phyloP scores from a whole-genome alignment of 2,113 vertebrate species.

The Chaetops frenatus region DNA sequence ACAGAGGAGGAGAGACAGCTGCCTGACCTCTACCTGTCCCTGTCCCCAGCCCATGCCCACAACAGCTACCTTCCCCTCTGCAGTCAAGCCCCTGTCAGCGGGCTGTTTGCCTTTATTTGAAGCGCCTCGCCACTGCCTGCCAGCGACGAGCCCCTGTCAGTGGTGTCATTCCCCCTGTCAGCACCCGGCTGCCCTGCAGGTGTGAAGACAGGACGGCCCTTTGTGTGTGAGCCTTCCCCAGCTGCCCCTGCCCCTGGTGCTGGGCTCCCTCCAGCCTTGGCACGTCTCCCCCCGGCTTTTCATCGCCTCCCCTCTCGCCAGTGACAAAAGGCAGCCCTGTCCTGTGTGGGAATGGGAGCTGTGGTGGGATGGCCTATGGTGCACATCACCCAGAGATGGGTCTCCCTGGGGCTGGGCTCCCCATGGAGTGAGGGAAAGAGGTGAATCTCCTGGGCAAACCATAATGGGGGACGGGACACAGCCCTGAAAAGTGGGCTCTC shows the following conservation, averaged over 20 bases:
- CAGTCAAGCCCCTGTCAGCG: conserved; percentile 43
- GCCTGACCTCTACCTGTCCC: fast-evolving
- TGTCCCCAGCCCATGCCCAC: neutral
- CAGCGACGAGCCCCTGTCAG: conserved; percentile 63
- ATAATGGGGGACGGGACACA: neutral
- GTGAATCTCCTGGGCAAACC: neutral
- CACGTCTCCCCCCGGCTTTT: neutral
- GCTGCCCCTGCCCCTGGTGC: neutral
- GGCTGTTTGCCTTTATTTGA: conserved; percentile 48
- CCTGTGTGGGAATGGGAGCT: neutral
- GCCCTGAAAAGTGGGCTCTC: neutral
- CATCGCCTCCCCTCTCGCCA: neutral
- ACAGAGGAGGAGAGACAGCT: neutral
- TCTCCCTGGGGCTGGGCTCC: neutral
- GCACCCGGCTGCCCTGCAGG: conserved; percentile 35
- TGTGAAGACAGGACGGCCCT: conserved; percentile 73
- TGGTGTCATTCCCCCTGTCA: conserved; percentile 55
- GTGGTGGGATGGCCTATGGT: neutral
- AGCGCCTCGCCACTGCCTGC: conserved; percentile 56
- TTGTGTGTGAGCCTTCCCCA: conserved; percentile 54
- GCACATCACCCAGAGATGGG: neutral
- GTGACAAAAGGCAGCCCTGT: conserved; percentile 68
- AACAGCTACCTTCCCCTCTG: neutral
- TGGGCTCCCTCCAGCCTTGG: conserved; percentile 64
- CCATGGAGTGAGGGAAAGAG: fast-evolving